Evolutionary conservation across 2,888 invertebrate species (phyloP), one percentile per base, ranked within the genome.

Genomic region (Oligia strigilis): DNA sequence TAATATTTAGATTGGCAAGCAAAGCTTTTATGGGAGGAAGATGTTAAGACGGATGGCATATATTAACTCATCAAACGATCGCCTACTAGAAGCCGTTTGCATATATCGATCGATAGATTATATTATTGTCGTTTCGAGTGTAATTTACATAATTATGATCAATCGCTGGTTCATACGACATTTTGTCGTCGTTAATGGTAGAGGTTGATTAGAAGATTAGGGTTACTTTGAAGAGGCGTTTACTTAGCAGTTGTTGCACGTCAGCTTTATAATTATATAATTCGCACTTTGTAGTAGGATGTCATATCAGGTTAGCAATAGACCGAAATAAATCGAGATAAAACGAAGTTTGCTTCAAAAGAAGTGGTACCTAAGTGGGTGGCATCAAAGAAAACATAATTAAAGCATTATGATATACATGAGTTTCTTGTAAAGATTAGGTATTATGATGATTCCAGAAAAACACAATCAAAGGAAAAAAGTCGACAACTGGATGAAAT

Each of bases 401-500:
- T 70, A 58, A 81, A 85, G 40, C 43, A 64, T 49, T 43, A 43
- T 58, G 78, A 67, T 64, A 72, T 55, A 55, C 64, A 86, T n/a
- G 62, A 74, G 71, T 72, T 78, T 83, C 71, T 86, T 86, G 83
- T 78, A 58, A 72, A 83, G 58, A 78, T 86, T 69, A 29, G 29
- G 29, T 29, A 79, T 86, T 65, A 66, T 71, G 74, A 84, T 19
- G 49, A 67, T 72, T 64, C n/a, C 29, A 66, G 66, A 52, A 70
- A 86, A 86, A 86, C 74, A 82, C 64, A 65, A 82, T 66, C 13
- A 19, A 13, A 72, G 66, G 9, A 65, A 84, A 80, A 75, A 75
- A 80, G 23, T 8, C 19, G n/a, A 80, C 75, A 58, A 65, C 40
- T n/a, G 58, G 58, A 75, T 55, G 77, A 75, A 75, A 79, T 72